A percentile compares a stretch with the other conserved stretches of the same genome.
phyloP scores from a whole-genome alignment of 2,113 vertebrate species.

The Tetraodon nigroviridis region DNA sequence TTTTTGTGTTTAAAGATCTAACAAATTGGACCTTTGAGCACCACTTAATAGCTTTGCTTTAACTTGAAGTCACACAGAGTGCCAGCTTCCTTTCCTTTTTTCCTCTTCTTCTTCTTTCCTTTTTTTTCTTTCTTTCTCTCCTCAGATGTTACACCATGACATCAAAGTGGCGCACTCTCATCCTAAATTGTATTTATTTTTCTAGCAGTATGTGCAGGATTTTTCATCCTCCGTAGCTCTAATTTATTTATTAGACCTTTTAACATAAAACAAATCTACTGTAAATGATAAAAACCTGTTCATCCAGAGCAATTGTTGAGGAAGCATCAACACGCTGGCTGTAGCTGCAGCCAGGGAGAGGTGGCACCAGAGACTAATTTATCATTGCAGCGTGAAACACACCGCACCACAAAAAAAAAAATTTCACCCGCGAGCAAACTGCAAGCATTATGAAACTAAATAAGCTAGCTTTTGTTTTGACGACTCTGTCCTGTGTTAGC shows the following conservation, averaged over 20 bases:
- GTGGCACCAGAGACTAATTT: constrained; percentile 33
- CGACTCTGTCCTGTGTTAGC: constrained; percentile 28
- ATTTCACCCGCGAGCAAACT: constrained; percentile 17
- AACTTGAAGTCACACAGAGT: background rate
- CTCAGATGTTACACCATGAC: constrained; percentile 1
- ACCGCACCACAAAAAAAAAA: background rate
- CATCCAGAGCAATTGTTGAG: background rate
- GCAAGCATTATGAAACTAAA: constrained; percentile 43
- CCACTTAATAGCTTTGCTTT: background rate
- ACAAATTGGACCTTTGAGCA: too few relatives aligned
- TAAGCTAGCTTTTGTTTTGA: constrained; percentile 43
- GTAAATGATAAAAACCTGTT: background rate
- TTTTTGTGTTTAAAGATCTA: too few relatives aligned
- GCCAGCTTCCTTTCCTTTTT: background rate
- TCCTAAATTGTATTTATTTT: constrained; percentile 12
- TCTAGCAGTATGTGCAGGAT: background rate
- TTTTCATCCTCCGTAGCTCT: too few relatives aligned
- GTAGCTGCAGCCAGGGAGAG: constrained; percentile 7
- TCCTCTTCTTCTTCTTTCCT: too few relatives aligned
- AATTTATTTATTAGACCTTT: background rate
- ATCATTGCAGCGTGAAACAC: constrained; percentile 13
- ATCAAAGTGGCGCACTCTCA: background rate
- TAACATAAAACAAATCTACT: background rate
- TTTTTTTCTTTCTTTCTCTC: constrained; percentile 2
- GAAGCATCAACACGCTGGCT: background rate